Percentiles rank a stretch among this genome's conserved stretches.
Conservation (phyloP, 2,113 vertebrate species). For the Pelusios castaneus region DNA sequence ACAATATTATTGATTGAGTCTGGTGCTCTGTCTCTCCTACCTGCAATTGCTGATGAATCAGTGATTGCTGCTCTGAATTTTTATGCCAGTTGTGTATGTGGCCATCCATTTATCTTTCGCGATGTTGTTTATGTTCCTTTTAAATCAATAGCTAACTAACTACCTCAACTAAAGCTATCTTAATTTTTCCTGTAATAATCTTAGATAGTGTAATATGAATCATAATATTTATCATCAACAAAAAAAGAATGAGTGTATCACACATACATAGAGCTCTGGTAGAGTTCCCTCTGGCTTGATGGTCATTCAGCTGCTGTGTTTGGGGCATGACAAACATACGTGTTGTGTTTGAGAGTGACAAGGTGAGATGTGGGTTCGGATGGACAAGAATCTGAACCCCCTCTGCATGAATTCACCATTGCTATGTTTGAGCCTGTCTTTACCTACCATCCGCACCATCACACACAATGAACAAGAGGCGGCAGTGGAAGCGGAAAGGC, state of each 20-base stretch:
- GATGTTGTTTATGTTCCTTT: background rate
- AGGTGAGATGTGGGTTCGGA: background rate
- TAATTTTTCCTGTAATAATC: background rate
- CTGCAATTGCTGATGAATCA: background rate
- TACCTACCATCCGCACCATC: background rate
- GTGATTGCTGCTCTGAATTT: background rate
- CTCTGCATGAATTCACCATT: background rate
- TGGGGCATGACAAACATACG: no score
- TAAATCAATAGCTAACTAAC: background rate
- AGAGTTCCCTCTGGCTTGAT: background rate
- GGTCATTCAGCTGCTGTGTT: background rate
- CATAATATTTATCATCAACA: background rate
- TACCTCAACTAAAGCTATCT: background rate
- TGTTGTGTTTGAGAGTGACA: no score
- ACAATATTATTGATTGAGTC: background rate
- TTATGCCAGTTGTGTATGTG: background rate
- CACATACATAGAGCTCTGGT: background rate
- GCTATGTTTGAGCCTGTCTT: fast-evolving
- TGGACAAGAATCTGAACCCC: background rate
- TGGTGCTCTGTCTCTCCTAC: background rate
- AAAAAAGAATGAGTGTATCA: background rate
- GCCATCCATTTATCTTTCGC: background rate
- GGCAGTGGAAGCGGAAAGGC: background rate
- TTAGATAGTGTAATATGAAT: background rate
- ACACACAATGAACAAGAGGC: background rate